These are phyloP conservation scores for Osmerus mordax DNA, from an alignment of 2,113 vertebrate species.

Conservation along the genomic window DNA sequence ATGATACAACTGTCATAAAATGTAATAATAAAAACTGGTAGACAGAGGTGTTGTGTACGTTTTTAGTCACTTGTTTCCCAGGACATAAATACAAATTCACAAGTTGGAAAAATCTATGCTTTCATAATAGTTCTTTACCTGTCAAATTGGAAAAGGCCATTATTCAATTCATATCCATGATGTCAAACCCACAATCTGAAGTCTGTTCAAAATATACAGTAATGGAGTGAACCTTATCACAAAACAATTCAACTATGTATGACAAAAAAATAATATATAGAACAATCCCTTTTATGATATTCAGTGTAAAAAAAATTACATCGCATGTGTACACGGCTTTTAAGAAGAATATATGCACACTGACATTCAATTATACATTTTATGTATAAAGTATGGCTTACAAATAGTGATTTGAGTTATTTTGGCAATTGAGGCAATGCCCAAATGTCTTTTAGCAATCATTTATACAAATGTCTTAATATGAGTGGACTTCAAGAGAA, in stretches of 20 bases:
- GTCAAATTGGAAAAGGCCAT: background rate
- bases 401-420: background rate
- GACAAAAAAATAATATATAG: background rate
- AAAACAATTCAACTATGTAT: background rate
- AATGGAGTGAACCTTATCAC: background rate
- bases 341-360: constrained; percentile 31
- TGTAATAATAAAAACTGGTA: background rate
- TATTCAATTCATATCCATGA: background rate
- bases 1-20: background rate
- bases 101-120: background rate
- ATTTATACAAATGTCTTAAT: background rate
- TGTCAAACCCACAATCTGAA: background rate
- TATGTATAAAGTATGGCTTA: constrained; percentile 31
- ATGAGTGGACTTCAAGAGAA: too few species aligned
- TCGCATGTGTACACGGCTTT: constrained; percentile 16
- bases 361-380: constrained; percentile 24
- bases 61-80: background rate
- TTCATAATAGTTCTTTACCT: background rate
- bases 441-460: background rate
- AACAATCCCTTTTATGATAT: constrained; percentile 42
- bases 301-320: constrained; percentile 22
- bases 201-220: background rate
- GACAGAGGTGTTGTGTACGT: background rate
- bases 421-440: background rate
- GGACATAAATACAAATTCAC: background rate